A percentile compares a stretch with the other conserved stretches of the same genome.
Evolutionary conservation across 2,797 vertebrate species (phyloP).

Genomic region (Hirundo rustica): DNA sequence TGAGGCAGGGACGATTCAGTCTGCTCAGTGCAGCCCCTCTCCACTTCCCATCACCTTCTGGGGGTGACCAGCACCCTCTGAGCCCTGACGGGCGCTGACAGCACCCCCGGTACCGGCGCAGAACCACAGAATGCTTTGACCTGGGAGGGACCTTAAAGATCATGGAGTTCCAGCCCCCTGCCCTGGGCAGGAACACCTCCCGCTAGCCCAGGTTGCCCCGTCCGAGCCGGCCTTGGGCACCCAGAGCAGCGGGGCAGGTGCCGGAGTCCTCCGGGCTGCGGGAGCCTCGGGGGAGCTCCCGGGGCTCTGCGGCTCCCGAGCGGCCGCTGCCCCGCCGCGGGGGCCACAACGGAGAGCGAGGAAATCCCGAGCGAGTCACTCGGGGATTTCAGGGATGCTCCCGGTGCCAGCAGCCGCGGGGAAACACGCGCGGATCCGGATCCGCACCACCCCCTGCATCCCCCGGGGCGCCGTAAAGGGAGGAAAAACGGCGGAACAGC

Average conservation of each 20-base stretch:
- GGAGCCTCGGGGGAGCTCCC: background rate
- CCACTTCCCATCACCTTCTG: background rate
- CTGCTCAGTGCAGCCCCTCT: accelerated
- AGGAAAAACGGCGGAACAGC: background rate
- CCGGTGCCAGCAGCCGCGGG: background rate
- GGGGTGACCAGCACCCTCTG: background rate
- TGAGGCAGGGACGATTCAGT: background rate
- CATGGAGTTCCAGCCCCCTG: accelerated
- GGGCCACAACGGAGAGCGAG: background rate
- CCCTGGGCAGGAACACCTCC: background rate
- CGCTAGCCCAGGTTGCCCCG: background rate
- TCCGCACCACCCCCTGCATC: background rate
- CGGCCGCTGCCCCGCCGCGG: background rate
- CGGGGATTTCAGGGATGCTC: background rate
- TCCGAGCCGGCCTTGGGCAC: background rate
- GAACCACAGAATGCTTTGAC: background rate
- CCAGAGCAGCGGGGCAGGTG: accelerated
- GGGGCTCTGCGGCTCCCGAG: background rate
- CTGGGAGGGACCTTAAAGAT: background rate
- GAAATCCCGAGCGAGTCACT: background rate
- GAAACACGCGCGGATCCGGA: background rate
- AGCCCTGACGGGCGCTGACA: background rate
- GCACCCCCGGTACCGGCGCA: accelerated
- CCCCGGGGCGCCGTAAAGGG: background rate
- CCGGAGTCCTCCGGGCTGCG: background rate